phyloP scores from a whole-genome alignment of 2,888 invertebrate species.

The Coenonympha arcania region DNA sequence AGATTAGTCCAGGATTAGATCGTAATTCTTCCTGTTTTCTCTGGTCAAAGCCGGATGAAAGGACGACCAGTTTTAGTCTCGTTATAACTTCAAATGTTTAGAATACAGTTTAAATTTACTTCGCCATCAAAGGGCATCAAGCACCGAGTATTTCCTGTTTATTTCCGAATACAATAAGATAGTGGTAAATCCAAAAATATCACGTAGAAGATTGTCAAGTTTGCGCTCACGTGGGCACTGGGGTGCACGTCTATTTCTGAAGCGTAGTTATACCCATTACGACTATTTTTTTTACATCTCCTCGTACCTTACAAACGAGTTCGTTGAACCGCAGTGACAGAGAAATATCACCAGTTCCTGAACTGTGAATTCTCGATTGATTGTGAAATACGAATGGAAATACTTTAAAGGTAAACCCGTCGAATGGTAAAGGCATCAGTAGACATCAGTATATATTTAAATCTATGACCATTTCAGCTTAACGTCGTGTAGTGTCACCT shows the following conservation, averaged over 20 bases:
- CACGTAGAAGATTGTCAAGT: conserved; percentile 65
- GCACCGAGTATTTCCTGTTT: conserved; percentile 38
- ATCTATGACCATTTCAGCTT: neutral
- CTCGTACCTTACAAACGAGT: conserved; percentile 26
- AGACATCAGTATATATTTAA: neutral
- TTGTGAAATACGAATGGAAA: conserved; percentile 27
- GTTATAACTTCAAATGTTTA: conserved; percentile 18
- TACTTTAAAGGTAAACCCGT: conserved; percentile 10
- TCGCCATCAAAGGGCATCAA: conserved; percentile 27
- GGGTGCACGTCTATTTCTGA: conserved; percentile 64
- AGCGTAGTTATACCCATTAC: conserved; percentile 53
- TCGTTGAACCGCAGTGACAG: conserved; percentile 35
- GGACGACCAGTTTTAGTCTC: neutral
- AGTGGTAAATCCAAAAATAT: conserved; percentile 64
- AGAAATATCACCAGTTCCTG: conserved; percentile 29
- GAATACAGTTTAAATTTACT: conserved; percentile 23
- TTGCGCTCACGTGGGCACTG: conserved; percentile 56
- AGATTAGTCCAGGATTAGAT: neutral
- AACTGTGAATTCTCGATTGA: conserved; percentile 32
- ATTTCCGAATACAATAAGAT: conserved; percentile 64
- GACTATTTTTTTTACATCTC: conserved; percentile 40
- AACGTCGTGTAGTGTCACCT: neutral
- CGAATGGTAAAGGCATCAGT: neutral
- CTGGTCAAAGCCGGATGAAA: neutral
- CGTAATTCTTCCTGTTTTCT: conserved; percentile 1